phyloP scores from a whole-genome alignment of 2,888 invertebrate genomes.

The Apamea anceps region DNA sequence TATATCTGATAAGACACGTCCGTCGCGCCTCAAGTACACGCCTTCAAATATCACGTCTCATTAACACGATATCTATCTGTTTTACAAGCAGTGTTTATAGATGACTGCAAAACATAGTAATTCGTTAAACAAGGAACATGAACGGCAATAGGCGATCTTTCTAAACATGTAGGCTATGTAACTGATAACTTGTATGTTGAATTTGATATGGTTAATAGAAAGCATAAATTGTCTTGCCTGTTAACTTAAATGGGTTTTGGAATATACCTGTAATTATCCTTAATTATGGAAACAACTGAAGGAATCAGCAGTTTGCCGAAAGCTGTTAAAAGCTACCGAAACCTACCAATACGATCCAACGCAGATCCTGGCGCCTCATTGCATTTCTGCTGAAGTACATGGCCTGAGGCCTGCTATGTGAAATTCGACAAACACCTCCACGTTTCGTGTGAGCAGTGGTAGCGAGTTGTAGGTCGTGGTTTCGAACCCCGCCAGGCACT shows the following conservation, averaged over 20 bases:
- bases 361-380: not conserved
- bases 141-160: slow-evolving; percentile 26
- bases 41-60: slow-evolving; percentile 55
- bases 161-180: slow-evolving; percentile 23
- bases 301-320: not conserved
- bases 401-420: not conserved
- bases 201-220: not conserved
- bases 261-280: not conserved
- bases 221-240: not conserved
- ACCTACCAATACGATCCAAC: not conserved
- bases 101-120: slow-evolving; percentile 2
- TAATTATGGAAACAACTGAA: not conserved
- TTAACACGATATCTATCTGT: slow-evolving; percentile 44
- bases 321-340: no score
- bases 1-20: slow-evolving; percentile 59
- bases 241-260: not conserved
- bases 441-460: no score
- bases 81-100: slow-evolving; percentile 35
- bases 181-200: slow-evolving; percentile 31
- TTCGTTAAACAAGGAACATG: slow-evolving; percentile 46
- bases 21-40: slow-evolving; percentile 44
- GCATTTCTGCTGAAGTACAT: not conserved
- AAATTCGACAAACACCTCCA: not conserved
- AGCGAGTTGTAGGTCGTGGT: not conserved
- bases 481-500: not conserved